Base-by-base conservation (phyloP, 2,113 vertebrate genomes). In the Pardalotus punctatus region DNA sequence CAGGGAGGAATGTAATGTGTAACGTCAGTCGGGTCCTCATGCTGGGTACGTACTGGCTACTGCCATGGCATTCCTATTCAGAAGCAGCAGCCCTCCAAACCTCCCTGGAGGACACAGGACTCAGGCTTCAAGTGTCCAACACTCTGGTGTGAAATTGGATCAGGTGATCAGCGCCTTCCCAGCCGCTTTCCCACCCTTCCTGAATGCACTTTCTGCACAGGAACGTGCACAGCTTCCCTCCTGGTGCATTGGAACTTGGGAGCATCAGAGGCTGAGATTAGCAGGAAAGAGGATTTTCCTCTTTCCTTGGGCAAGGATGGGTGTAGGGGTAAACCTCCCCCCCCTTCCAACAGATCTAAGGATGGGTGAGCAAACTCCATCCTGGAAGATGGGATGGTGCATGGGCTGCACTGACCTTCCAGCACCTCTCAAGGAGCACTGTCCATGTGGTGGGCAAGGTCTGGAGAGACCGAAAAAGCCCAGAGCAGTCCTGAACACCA, bases 351-450 rank as follows among this genome's bases (percentile, higher is more conserved):
- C 2, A 35, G 36, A 9, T 10, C 3, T 0, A 5, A 78, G 43
- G 28, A 57, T 28, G 2, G 1, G 21, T 45, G 61, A 45, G 48
- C 36, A 69, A 73, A 74, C 28, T 65, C 33, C 36, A 57, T 7
- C 48, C 36, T 3, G 3, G 22, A 29, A 33, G 23, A 5, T 2
- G 15, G 47, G 23, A 16, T 15, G 43, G 81, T 42, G 36, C 16
- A 28, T 2, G 12, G 35, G 65, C 77, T 35, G 8, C 25, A 10
- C 2, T 0, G 0, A 14, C n/a, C 17, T 38, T n/a, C 29, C 0
- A 8, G 57, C 40, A 36, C 23, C 43, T 47, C 54, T 56, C 21
- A 24, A 40, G 50, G 29, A 54, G 11, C 35, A 42, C 16, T 40
- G 48, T 12, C 33, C 31, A 1, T 0, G 5, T 2, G 5, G 17